Evolutionary conservation across 1,140 invertebrate species (phyloP).

Genomic region (Trichoplusia ni): DNA sequence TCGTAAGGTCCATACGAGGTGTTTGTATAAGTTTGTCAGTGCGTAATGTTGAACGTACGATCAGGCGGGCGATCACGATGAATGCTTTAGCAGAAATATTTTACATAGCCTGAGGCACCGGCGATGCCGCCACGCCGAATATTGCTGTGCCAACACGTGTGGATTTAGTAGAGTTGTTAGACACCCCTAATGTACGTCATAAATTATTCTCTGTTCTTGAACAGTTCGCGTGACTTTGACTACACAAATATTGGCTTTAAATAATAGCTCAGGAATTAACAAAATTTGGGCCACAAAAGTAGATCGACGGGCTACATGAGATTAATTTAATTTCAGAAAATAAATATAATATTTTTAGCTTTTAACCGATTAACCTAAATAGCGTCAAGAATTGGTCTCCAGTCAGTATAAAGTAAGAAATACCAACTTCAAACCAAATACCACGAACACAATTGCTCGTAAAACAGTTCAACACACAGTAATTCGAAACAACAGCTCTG

Average conservation of each 20-base stretch:
- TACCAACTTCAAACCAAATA: too few relatives aligned
- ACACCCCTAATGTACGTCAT: slow-evolving; percentile 30
- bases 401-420: too few relatives aligned
- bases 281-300: too few relatives aligned
- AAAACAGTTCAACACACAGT: too few relatives aligned
- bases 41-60: slow-evolving; percentile 66
- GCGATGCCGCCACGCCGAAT: slow-evolving; percentile 67
- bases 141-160: slow-evolving; percentile 76
- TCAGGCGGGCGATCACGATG: slow-evolving; percentile 76
- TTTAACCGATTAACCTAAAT: too few relatives aligned
- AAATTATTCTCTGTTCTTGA: slow-evolving; percentile 7
- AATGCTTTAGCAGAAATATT: slow-evolving; percentile 81
- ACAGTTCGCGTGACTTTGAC: background rate
- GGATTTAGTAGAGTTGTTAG: slow-evolving; percentile 58
- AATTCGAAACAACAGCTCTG: slow-evolving; percentile 53
- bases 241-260: background rate
- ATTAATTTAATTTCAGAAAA: too few relatives aligned
- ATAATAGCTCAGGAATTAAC: background rate
- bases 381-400: too few relatives aligned
- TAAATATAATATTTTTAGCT: too few relatives aligned
- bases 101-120: slow-evolving; percentile 75
- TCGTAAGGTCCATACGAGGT: slow-evolving; percentile 42
- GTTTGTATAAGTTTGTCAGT: slow-evolving; percentile 52
- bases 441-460: too few relatives aligned
- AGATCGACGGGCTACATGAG: too few relatives aligned